Percentiles rank a stretch among this genome's conserved stretches.
phyloP scores from a whole-genome alignment of 2,888 invertebrate genomes.

The Nineta flava region DNA sequence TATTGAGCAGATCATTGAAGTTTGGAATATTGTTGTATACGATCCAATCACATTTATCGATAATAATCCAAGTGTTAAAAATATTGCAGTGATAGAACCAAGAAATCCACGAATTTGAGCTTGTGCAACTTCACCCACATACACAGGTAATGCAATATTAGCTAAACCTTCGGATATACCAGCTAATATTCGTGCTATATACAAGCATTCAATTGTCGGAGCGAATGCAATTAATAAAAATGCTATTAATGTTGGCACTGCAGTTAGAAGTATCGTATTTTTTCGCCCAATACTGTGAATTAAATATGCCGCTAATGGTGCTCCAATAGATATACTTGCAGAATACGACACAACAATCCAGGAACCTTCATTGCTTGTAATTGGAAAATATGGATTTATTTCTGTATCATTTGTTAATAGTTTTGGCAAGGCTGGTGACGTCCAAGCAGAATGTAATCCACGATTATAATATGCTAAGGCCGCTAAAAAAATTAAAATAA shows the following conservation, averaged over 20 bases:
- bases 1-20: conserved; percentile 10
- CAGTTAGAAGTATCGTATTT: conserved; percentile 39
- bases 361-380: conserved; percentile 35
- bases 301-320: conserved; percentile 41
- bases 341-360: conserved; percentile 50
- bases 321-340: conserved; percentile 44
- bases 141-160: conserved; percentile 12
- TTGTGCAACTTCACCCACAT: conserved; percentile 14
- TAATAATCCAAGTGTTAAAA: conserved; percentile 7
- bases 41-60: conserved; percentile 12
- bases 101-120: conserved; percentile 12
- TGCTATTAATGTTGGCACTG: conserved; percentile 41
- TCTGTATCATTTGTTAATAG: conserved; percentile 22
- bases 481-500: conserved; percentile 18
- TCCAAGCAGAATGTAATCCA: conserved; percentile 36
- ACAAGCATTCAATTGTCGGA: conserved; percentile 36
- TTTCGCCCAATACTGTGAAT: conserved; percentile 54
- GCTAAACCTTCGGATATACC: conserved; percentile 12
- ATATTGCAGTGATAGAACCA: conserved; percentile 10
- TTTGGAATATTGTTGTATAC: conserved; percentile 8
- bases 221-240: conserved; percentile 48
- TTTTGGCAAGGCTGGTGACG: conserved; percentile 40
- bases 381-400: conserved; percentile 28
- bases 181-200: conserved; percentile 24
- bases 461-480: conserved; percentile 22